These are phyloP conservation scores for Ellobium chinense DNA, from an alignment of 2,888 invertebrate genomes.

Conservation along the genomic window DNA sequence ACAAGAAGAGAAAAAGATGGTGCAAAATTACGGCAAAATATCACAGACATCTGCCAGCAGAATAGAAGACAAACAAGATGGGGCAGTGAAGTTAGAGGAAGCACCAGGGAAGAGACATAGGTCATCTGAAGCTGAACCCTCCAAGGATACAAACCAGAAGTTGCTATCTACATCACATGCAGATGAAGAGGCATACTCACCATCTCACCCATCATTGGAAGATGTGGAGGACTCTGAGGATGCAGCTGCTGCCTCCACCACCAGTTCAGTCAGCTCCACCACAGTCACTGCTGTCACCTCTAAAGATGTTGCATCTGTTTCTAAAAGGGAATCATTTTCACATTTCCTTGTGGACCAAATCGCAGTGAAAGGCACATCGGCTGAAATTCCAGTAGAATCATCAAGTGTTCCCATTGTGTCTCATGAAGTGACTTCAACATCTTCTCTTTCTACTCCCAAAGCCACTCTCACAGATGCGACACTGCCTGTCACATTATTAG, in stretches of 20 bases:
- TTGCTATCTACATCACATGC: neutral
- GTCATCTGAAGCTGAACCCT: neutral
- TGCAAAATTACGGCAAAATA: neutral
- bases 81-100: neutral
- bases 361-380: too few species aligned
- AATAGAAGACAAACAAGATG: neutral
- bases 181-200: conserved; percentile 34
- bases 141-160: neutral
- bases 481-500: too few species aligned
- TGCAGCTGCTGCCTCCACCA: neutral
- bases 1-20: neutral
- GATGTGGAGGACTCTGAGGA: conserved; percentile 15
- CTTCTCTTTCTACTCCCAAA: too few species aligned
- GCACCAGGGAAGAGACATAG: neutral
- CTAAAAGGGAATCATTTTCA: too few species aligned
- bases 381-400: too few species aligned
- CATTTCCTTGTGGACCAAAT: too few species aligned
- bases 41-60: neutral
- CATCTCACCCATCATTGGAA: conserved; percentile 42
- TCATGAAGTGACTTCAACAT: too few species aligned
- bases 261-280: too few species aligned
- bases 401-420: too few species aligned
- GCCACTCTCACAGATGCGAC: too few species aligned
- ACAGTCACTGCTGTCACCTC: too few species aligned
- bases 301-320: too few species aligned